phyloP scores from a whole-genome alignment of 2,113 vertebrate species.

The Chloropsis cyanopogon region DNA sequence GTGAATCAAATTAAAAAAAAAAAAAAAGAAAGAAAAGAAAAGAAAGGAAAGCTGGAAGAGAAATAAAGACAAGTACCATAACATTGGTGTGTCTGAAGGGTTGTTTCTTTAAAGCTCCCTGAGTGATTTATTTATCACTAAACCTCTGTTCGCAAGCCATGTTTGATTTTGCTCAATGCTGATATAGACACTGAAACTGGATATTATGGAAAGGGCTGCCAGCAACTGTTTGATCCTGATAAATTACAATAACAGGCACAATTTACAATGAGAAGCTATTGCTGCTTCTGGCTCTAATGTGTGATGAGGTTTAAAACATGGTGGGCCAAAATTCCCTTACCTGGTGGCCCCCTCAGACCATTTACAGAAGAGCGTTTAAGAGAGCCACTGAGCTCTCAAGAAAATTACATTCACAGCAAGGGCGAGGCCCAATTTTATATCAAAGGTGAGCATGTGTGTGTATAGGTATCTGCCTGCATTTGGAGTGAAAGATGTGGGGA shows the following conservation, averaged over 20 bases:
- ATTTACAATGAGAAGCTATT: slow-evolving; percentile 59
- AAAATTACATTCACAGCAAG: slow-evolving; percentile 21
- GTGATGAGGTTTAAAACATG: slow-evolving; percentile 37
- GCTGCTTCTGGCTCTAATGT: slow-evolving; percentile 50
- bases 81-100: slow-evolving; percentile 52
- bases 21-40: background rate
- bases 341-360: background rate
- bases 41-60: slow-evolving; percentile 57
- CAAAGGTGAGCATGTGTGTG: background rate
- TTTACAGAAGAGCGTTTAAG: background rate
- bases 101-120: slow-evolving; percentile 47
- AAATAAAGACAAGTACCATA: slow-evolving; percentile 67
- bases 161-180: slow-evolving; percentile 68
- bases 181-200: slow-evolving; percentile 50
- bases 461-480: background rate
- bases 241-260: slow-evolving; percentile 62
- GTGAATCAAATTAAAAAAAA: slow-evolving; percentile 65
- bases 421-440: background rate
- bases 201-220: slow-evolving; percentile 55
- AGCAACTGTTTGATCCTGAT: slow-evolving; percentile 62
- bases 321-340: slow-evolving; percentile 44
- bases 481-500: background rate
- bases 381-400: background rate
- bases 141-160: slow-evolving; percentile 70
- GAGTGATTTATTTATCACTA: slow-evolving; percentile 74